Conservation (phyloP, 2,888 invertebrate genomes). For the Euphydryas editha region DNA sequence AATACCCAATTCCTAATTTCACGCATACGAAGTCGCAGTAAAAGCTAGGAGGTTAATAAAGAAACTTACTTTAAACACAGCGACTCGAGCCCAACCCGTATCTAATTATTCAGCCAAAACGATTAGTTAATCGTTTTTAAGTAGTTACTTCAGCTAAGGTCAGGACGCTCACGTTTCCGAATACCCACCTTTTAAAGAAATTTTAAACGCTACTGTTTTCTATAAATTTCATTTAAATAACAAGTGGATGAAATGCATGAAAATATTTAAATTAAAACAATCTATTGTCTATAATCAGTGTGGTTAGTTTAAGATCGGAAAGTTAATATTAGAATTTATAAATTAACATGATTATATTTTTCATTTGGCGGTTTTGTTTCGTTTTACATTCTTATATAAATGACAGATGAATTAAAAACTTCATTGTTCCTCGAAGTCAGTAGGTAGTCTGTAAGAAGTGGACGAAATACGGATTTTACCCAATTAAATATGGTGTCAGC, state of each 20-base stretch:
- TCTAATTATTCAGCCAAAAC: conserved; percentile 21
- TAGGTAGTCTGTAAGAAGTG: too few relatives aligned
- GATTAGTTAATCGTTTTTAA: too few relatives aligned
- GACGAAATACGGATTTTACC: too few relatives aligned
- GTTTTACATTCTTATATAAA: too few relatives aligned
- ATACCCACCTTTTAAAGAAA: conserved; percentile 15
- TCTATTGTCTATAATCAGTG: too few relatives aligned
- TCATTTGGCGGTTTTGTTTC: too few relatives aligned
- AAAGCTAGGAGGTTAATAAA: background rate
- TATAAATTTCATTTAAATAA: conserved; percentile 15
- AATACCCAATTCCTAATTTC: background rate
- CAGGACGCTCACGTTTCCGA: background rate
- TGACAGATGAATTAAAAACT: too few relatives aligned
- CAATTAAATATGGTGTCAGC: too few relatives aligned
- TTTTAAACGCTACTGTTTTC: conserved; percentile 13
- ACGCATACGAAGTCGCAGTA: background rate
- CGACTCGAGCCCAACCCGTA: conserved; percentile 5
- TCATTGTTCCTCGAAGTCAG: too few relatives aligned
- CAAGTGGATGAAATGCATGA: background rate
- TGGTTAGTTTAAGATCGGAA: too few relatives aligned
- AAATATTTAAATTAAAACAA: background rate
- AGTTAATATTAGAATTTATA: too few relatives aligned
- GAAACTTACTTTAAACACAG: background rate
- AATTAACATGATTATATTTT: too few relatives aligned
- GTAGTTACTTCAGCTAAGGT: conserved; percentile 17